Base-by-base conservation (phyloP, 2,888 invertebrate genomes). In the Drosophila fungiperda region DNA sequence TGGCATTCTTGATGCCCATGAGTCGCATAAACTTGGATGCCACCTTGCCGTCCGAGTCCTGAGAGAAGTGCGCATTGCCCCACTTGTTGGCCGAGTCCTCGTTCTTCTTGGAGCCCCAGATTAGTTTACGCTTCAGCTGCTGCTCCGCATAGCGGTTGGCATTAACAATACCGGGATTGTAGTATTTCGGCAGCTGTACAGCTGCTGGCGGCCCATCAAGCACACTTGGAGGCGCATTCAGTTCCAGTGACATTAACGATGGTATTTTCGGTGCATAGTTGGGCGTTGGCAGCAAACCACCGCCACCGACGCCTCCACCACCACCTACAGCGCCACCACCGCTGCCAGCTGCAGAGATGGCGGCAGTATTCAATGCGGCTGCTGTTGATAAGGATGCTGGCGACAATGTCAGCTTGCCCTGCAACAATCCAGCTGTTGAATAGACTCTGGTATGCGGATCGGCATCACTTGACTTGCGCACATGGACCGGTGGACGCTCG, bases 1-100 rank as follows among this genome's bases (percentile, higher is more conserved):
- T 55, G 38, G 81, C 36, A 59, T 79, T 85, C 72, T 91, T 91
- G 76, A 99, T 98, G 57, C 99, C 99, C 99, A 99, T 99, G 54
- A 99, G 94, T 76, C 99, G 95, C 94, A 98, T 97, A 93, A 99
- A 99, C 94, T 99, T 99, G 68, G 97, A 97, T 0, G 97, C 97
- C 86, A 98, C 97, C 93, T 96, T 97, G 74, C 98, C 98, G 93
- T 98, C 98, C 29, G 96, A 95, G 93, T 99, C 98, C 92, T 98
- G 97, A 0, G 97, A 96, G 93, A 99, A 98, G 33, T 96, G 96
- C 0, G 98, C 96, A 69, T 76, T 96, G 82, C 96, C 96, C 98
- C 98, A 98, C 74, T 96, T 95, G 49, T 91, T 89, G 35, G 92
- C 90, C 36, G 91, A 90, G 38, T 92, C 92, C 45, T 94, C 94